Evolutionary conservation across 2,797 vertebrate genomes (phyloP).

Genomic region (Balearica regulorum): DNA sequence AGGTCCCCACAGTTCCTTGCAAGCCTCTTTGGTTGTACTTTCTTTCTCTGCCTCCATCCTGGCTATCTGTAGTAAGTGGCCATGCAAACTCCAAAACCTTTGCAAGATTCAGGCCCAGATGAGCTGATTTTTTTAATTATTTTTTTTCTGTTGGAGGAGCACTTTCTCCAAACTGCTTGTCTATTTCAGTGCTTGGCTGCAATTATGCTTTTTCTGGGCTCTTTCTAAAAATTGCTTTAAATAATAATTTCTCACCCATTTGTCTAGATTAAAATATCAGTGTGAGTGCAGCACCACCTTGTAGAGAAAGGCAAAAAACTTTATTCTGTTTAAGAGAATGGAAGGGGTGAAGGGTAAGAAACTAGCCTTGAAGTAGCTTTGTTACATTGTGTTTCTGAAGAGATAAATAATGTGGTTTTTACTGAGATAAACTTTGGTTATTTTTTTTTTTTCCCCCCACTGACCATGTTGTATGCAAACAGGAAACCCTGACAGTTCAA

Average conservation of each 20-base stretch:
- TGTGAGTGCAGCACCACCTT: not conserved
- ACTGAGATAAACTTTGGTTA: not conserved
- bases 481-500: constrained; percentile 52
- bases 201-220: not conserved
- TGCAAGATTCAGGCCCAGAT: not conserved
- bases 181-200: not conserved
- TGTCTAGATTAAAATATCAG: not conserved
- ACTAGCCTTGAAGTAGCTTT: not conserved
- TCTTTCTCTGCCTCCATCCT: not conserved
- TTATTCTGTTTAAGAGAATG: not conserved
- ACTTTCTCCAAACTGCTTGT: not conserved
- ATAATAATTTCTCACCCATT: not conserved
- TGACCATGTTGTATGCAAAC: not conserved
- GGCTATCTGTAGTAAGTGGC: not conserved
- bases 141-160: not conserved
- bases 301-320: not conserved
- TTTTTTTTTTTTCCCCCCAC: not conserved
- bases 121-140: not conserved
- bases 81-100: not conserved
- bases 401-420: not conserved
- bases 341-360: not conserved
- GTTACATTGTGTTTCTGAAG: not conserved
- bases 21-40: not conserved
- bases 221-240: not conserved
- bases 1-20: not conserved